Evolutionary conservation across 2,888 invertebrate species (phyloP).

Genomic region (Drosophila lutescens): DNA sequence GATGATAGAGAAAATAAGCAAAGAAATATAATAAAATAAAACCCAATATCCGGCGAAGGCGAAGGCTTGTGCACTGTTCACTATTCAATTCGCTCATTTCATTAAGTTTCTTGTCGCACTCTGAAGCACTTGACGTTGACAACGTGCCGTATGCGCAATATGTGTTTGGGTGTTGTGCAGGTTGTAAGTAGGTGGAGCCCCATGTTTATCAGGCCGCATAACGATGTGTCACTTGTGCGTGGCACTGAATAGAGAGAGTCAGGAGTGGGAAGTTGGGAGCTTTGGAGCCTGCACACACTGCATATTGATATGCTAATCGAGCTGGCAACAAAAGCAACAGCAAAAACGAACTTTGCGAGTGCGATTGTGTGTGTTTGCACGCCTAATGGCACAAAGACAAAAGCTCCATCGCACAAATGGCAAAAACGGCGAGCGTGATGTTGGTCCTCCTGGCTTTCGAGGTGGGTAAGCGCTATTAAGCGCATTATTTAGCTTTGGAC

Average conservation of each 20-base stretch:
- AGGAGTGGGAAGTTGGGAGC: not conserved
- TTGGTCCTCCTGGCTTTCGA: conserved; percentile 30
- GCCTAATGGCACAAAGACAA: conserved; percentile 72
- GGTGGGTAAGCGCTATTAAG: conserved; percentile 75
- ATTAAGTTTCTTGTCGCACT: conserved; percentile 70
- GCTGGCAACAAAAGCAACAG: conserved; percentile 27
- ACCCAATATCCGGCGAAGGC: conserved; percentile 50
- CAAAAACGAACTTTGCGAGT: conserved; percentile 56
- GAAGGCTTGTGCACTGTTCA: too few species aligned
- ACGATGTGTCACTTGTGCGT: conserved; percentile 70
- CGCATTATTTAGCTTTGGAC: conserved; percentile 70
- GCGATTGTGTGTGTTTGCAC: conserved; percentile 37
- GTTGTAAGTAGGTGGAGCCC: conserved; percentile 27
- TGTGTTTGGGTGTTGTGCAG: conserved; percentile 17
- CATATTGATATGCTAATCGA: conserved; percentile 82
- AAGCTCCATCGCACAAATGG: conserved; percentile 56
- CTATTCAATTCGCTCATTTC: conserved; percentile 79
- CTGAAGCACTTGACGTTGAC: conserved; percentile 56
- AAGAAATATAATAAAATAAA: conserved; percentile 74
- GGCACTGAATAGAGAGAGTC: conserved; percentile 33
- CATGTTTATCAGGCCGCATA: conserved; percentile 70
- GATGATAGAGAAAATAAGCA: conserved; percentile 42
- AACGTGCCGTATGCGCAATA: conserved; percentile 70
- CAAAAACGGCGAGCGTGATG: conserved; percentile 58
- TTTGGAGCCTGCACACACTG: conserved; percentile 23